These are phyloP conservation scores for Centropus unirufus DNA, from an alignment of 2,113 vertebrate species.

Conservation along the genomic window DNA sequence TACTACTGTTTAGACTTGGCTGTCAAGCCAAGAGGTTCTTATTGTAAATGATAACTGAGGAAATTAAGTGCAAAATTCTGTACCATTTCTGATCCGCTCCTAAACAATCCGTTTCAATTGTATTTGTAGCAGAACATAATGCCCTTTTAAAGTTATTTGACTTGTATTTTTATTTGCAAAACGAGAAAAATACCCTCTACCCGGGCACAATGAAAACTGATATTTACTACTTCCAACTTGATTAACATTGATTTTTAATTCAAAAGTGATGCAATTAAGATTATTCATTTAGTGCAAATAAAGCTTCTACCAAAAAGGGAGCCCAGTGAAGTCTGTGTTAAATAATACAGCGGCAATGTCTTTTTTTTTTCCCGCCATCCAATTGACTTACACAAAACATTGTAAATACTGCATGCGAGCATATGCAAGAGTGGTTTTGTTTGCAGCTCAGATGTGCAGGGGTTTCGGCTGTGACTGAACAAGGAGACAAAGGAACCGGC, in stretches of 20 bases:
- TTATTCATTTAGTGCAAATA: slow-evolving; percentile 90
- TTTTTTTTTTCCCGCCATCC: slow-evolving; percentile 59
- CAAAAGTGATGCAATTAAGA: slow-evolving; percentile 90
- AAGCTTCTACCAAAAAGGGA: slow-evolving; percentile 77
- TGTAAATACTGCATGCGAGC: slow-evolving; percentile 75
- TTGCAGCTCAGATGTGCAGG: slow-evolving; percentile 59
- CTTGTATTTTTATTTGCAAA: slow-evolving; percentile 82
- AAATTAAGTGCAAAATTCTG: slow-evolving; percentile 93
- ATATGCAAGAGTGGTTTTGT: slow-evolving; percentile 83
- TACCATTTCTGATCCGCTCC: slow-evolving; percentile 85
- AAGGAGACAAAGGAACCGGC: slow-evolving; percentile 87
- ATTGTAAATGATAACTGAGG: slow-evolving; percentile 93
- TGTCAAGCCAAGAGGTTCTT: slow-evolving; percentile 87
- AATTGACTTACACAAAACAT: slow-evolving; percentile 79
- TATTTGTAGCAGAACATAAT: slow-evolving; percentile 83
- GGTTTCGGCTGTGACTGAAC: slow-evolving; percentile 64
- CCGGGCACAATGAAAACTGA: slow-evolving; percentile 79
- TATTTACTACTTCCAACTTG: slow-evolving; percentile 83
- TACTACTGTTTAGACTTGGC: slow-evolving; percentile 92
- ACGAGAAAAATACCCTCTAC: slow-evolving; percentile 77
- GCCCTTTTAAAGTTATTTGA: slow-evolving; percentile 81
- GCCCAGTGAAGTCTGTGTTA: slow-evolving; percentile 75
- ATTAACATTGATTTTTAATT: slow-evolving; percentile 96
- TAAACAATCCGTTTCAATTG: slow-evolving; percentile 86
- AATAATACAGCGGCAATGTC: slow-evolving; percentile 75